phyloP scores from a whole-genome alignment of 2,888 invertebrate genomes.

The Apamea epomidion region DNA sequence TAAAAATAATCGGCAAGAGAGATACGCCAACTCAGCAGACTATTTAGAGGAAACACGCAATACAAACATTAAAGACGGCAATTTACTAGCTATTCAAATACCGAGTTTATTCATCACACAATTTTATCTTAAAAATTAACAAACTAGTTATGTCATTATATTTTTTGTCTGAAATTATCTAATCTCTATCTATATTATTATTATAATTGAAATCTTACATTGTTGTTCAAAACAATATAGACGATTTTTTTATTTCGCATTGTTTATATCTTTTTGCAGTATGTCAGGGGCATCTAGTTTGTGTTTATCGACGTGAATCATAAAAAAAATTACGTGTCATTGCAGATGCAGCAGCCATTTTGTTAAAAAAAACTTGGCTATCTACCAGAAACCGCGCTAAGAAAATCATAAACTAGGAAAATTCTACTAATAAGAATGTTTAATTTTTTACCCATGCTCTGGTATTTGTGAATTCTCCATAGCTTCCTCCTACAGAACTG shows the following conservation, averaged over 20 bases:
- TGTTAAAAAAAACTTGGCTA: background rate
- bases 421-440: background rate
- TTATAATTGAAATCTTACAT: background rate
- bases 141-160: background rate
- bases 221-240: background rate
- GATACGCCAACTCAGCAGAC: background rate
- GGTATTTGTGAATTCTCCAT: background rate
- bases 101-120: no score
- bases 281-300: no score
- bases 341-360: background rate
- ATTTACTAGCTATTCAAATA: background rate
- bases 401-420: background rate
- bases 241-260: background rate
- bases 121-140: background rate
- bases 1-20: background rate
- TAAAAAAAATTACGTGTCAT: background rate
- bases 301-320: background rate
- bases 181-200: background rate
- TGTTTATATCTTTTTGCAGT: background rate
- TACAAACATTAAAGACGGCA: background rate
- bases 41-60: slow-evolving; percentile 7
- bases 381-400: background rate
- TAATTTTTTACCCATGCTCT: background rate
- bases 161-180: background rate
- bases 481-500: background rate